Evolutionary conservation across 2,888 invertebrate species (phyloP), one percentile per base, ranked within the genome.

Genomic region (Pristionchus arcanus): DNA sequence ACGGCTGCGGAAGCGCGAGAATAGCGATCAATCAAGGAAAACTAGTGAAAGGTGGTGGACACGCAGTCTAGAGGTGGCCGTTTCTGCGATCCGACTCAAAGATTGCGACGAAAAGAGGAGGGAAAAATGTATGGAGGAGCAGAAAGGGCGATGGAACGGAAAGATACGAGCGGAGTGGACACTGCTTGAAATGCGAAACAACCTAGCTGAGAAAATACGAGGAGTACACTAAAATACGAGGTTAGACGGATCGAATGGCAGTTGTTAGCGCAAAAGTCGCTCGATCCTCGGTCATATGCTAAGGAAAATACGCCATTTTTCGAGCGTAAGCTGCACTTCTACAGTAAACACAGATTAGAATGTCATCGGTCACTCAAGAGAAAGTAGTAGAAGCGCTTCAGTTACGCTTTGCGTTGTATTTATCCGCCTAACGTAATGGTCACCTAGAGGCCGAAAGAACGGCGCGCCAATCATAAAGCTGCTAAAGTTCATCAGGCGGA

Each of bases 401-500:
- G 42, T 0, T 49, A 9, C 42, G 21, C 25, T 68, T 68, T 28
- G 28, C n/a, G n/a, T 2, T 15, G 68, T 25, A n/a, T 68, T 68
- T 15, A 68, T 68, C 28, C 28, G n/a, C 28, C n/a, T n/a, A 13
- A 28, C 68, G 68, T 28, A 55, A 21, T 55, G 55, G 55, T 55
- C 55, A 55, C 55, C 13, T 55, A 55, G 15, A 16, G 55, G 11
- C 11, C 42, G 42, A 9, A 49, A 55, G 21, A 55, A 55, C 55
- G 31, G 31, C 34, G 31, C 5, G 34, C 34, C 34, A 34, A 71
- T 71, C 71, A 34, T 31, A 71, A 71, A 71, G 71, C 71, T 71
- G 71, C 71, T 71, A 71, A 71, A 71, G 71, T 71, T 31, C 71
- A 68, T 42, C 42, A 19, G 34, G 74, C 42, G 42, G 42, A 49